These are phyloP conservation scores for Calidris pygmaea DNA, from an alignment of 2,113 vertebrate species.

Conservation along the genomic window DNA sequence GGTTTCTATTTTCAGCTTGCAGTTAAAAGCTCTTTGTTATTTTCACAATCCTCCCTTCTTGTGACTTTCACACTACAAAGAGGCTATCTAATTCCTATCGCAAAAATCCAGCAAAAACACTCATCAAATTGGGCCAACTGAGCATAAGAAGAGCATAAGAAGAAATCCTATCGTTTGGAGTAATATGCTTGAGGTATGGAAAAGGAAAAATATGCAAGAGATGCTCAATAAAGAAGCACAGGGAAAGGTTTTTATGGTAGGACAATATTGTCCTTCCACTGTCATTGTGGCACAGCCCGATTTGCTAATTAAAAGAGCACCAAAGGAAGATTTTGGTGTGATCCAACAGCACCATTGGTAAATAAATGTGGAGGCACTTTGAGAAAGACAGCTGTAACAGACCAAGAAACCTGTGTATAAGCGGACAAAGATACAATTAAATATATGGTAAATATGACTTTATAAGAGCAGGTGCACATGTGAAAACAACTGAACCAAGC, in stretches of 20 bases:
- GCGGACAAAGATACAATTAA: background rate
- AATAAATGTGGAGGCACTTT: background rate
- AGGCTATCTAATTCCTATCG: background rate
- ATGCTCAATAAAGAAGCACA: background rate
- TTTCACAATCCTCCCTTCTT: constrained; percentile 11
- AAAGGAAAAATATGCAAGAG: background rate
- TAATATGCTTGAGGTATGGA: background rate
- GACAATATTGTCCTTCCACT: background rate
- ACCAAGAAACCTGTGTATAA: background rate
- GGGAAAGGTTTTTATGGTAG: background rate
- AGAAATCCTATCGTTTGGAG: background rate
- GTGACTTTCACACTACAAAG: background rate
- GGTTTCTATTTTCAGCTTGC: constrained; percentile 48
- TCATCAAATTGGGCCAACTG: background rate
- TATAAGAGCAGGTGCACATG: background rate
- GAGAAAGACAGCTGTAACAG: background rate
- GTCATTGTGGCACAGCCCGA: background rate
- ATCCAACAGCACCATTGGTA: rapidly evolving
- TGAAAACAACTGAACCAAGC: background rate
- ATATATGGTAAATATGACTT: background rate
- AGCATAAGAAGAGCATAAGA: background rate
- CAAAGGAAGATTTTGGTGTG: background rate
- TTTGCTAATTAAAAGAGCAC: background rate
- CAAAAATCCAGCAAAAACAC: background rate
- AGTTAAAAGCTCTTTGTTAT: constrained; percentile 22